phyloP scores from a whole-genome alignment of 2,888 invertebrate genomes.

The Subacronicta megacephala region DNA sequence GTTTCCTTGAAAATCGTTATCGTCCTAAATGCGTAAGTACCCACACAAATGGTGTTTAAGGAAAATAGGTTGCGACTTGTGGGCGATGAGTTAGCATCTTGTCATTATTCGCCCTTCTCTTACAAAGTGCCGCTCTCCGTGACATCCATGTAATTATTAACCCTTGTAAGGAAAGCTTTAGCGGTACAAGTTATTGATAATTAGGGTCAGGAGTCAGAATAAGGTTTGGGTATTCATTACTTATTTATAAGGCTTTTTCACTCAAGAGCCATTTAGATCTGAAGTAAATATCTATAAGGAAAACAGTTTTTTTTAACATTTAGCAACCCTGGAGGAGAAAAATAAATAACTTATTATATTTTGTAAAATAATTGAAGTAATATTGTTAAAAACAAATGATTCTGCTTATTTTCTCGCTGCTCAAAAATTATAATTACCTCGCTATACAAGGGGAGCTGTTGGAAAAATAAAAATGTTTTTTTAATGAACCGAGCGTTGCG shows the following conservation, averaged over 20 bases:
- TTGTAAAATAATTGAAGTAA: constrained; percentile 13
- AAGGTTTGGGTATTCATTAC: constrained; percentile 33
- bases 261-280: constrained; percentile 3
- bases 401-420: constrained; percentile 52
- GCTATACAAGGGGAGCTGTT: constrained; percentile 33
- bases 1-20: too few relatives aligned
- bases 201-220: constrained; percentile 40
- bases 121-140: constrained; percentile 35
- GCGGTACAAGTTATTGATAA: constrained; percentile 48
- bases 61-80: constrained; percentile 32
- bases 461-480: constrained; percentile 52
- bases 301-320: background rate
- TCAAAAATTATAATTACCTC: constrained; percentile 58
- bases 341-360: constrained; percentile 4
- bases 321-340: constrained; percentile 4
- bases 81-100: constrained; percentile 46
- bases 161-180: constrained; percentile 47
- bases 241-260: constrained; percentile 13
- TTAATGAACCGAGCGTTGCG: constrained; percentile 31
- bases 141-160: constrained; percentile 43
- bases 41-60: constrained; percentile 37
- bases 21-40: constrained; percentile 19
- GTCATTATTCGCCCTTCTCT: constrained; percentile 30
- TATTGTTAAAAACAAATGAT: constrained; percentile 42
- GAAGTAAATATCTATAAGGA: constrained; percentile 11